Percentiles rank a stretch among this genome's conserved stretches.
Evolutionary conservation across 2,113 vertebrate genomes (phyloP).

Genomic region (Arenaria interpres): DNA sequence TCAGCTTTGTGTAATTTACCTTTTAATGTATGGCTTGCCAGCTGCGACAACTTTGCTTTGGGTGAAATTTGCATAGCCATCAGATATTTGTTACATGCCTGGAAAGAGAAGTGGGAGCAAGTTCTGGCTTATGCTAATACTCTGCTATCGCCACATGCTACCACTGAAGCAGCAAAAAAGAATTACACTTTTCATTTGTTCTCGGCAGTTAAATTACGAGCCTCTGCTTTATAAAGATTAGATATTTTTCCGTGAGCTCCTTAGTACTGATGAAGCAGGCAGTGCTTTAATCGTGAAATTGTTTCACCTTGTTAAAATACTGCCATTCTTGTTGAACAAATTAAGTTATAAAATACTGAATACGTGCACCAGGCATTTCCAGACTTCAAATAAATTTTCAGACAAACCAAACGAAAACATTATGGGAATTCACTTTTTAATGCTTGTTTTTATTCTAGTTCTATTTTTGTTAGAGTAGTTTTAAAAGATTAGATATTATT

Average conservation of each 20-base stretch:
- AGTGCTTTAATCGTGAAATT: constrained; percentile 58
- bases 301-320: constrained; percentile 70
- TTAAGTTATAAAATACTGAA: constrained; percentile 65
- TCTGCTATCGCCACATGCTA: constrained; percentile 23
- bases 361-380: constrained; percentile 60
- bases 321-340: constrained; percentile 54
- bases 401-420: constrained; percentile 64
- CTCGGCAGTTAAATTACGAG: not conserved
- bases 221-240: constrained; percentile 41
- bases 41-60: constrained; percentile 61
- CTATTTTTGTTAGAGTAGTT: constrained; percentile 47
- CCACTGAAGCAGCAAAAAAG: constrained; percentile 34
- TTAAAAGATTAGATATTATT: constrained; percentile 34
- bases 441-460: constrained; percentile 42
- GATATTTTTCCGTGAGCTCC: constrained; percentile 43
- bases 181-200: constrained; percentile 50
- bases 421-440: constrained; percentile 28
- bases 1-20: constrained; percentile 55
- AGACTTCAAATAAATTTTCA: constrained; percentile 64
- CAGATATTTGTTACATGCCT: constrained; percentile 62
- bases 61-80: constrained; percentile 62
- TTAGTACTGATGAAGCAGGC: constrained; percentile 29
- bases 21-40: constrained; percentile 66
- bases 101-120: constrained; percentile 64
- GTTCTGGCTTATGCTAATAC: constrained; percentile 47